phyloP scores from a whole-genome alignment of 1,140 invertebrate species.

The Plutomurus gul region DNA sequence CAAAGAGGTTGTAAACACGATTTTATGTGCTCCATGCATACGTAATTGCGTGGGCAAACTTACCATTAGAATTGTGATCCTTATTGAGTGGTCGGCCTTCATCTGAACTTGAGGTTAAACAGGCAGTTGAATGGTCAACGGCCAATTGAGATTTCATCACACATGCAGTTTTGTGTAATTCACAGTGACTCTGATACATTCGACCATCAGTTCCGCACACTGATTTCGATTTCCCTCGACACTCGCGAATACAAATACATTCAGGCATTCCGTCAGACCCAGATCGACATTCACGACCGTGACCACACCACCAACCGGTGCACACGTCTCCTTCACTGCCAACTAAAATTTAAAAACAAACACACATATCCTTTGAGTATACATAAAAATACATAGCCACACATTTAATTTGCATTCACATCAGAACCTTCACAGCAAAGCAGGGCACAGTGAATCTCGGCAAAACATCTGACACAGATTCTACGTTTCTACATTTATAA shows the following conservation, averaged over 20 bases:
- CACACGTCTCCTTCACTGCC: constrained; percentile 34
- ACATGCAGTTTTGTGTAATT: constrained; percentile 43
- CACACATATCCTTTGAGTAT: background rate
- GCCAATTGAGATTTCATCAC: constrained; percentile 35
- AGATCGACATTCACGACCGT: constrained; percentile 48
- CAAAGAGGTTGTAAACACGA: no score
- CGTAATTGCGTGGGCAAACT: no score
- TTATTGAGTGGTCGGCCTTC: background rate
- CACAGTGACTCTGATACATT: constrained; percentile 40
- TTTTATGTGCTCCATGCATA: no score
- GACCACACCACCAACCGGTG: constrained; percentile 51
- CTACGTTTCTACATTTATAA: background rate
- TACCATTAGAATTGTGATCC: background rate
- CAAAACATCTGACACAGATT: background rate
- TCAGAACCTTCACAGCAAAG: background rate
- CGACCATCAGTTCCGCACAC: constrained; percentile 49
- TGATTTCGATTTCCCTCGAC: constrained; percentile 35
- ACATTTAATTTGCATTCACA: background rate
- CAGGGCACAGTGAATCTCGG: background rate
- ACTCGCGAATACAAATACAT: constrained; percentile 50
- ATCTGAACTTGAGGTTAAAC: background rate
- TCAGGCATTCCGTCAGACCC: constrained; percentile 42
- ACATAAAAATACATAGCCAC: background rate
- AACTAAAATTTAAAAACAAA: constrained; percentile 16
- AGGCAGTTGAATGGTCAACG: constrained; percentile 43